phyloP scores from a whole-genome alignment of 2,797 vertebrate species.

The Pogonophryne albipinna region DNA sequence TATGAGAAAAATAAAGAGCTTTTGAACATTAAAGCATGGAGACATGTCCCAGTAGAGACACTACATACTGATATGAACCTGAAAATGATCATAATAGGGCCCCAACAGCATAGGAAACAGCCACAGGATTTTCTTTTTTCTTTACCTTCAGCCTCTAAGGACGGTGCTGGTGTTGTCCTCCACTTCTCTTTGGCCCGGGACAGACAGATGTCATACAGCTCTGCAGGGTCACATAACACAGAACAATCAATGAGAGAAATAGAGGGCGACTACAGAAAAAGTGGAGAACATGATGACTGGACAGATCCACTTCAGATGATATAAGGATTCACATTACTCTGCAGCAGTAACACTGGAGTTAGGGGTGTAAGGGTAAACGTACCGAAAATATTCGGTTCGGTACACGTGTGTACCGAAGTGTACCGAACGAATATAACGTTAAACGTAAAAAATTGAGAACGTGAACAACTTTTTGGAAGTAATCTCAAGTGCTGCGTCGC shows the following conservation, averaged over 20 bases:
- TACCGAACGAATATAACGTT: no score
- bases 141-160: constrained; percentile 88
- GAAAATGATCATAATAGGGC: no score
- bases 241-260: constrained; percentile 7
- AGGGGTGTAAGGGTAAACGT: no score
- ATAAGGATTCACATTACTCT: constrained; percentile 3
- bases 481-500: no score
- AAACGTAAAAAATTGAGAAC: no score
- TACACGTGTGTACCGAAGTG: no score
- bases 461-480: no score
- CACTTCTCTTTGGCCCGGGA: constrained; percentile 94
- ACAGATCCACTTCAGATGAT: constrained; percentile 9
- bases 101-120: background rate
- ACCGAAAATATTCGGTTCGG: no score
- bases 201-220: constrained; percentile 94
- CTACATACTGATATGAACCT: no score
- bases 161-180: constrained; percentile 82
- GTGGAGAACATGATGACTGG: constrained; percentile 6
- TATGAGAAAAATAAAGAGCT: no score
- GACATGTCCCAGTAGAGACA: no score
- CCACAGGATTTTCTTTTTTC: background rate
- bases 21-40: no score
- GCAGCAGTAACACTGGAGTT: constrained; percentile 4
- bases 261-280: background rate
- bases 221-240: constrained; percentile 75